phyloP scores from a whole-genome alignment of 2,797 vertebrate species.

The Hypotaenidia okinawae region DNA sequence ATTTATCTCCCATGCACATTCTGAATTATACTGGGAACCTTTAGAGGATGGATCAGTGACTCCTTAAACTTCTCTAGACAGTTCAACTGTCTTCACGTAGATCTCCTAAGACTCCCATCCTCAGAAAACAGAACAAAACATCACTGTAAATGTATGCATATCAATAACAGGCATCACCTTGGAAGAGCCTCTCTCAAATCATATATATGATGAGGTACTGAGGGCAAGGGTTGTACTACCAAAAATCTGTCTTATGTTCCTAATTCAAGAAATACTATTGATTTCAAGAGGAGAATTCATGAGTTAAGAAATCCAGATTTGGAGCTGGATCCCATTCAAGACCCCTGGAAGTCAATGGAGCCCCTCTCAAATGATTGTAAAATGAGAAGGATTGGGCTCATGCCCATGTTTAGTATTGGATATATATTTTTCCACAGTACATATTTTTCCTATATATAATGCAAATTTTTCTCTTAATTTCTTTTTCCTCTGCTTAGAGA shows the following conservation, averaged over 20 bases:
- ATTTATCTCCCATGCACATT: neutral
- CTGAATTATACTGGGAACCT: neutral
- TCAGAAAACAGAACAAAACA: neutral
- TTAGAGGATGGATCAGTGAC: neutral
- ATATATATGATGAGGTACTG: neutral
- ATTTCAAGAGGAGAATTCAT: neutral
- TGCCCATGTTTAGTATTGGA: neutral
- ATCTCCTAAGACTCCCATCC: neutral
- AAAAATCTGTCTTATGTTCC: neutral
- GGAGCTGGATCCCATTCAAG: slow-evolving; percentile 20
- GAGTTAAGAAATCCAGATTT: slow-evolving; percentile 17
- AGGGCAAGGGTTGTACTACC: neutral
- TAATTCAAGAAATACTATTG: neutral
- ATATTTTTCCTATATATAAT: slow-evolving; percentile 31
- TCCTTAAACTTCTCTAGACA: neutral
- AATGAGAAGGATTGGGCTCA: neutral
- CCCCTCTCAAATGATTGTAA: neutral
- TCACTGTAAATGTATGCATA: neutral
- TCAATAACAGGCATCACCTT: neutral
- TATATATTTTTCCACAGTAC: slow-evolving; percentile 15
- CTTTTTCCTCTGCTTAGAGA: neutral
- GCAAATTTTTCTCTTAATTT: neutral
- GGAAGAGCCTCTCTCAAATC: neutral
- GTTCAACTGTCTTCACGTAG: neutral
- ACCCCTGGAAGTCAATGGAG: neutral